Conservation (phyloP, 2,888 invertebrate genomes). For the Acleris literana region DNA sequence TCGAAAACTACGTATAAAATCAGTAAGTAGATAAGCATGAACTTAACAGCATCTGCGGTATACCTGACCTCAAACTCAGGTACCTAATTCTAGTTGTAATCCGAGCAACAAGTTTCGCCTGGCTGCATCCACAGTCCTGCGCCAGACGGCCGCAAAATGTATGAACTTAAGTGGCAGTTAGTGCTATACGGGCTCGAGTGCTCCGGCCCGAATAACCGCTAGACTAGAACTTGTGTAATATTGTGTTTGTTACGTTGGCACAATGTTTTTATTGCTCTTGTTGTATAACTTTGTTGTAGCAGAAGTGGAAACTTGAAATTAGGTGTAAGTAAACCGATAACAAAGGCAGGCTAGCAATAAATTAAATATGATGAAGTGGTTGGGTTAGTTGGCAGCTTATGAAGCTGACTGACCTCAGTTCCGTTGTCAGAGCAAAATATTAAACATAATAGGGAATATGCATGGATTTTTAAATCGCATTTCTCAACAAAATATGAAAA, state of each 20-base stretch:
- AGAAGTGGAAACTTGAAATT: conserved; percentile 25
- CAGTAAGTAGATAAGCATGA: too few species aligned
- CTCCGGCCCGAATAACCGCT: conserved; percentile 27
- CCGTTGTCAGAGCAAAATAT: too few species aligned
- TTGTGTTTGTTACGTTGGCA: conserved; percentile 27
- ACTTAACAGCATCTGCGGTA: neutral
- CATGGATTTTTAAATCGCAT: too few species aligned
- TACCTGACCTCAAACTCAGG: conserved; percentile 10
- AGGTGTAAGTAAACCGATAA: conserved; percentile 21
- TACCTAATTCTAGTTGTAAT: conserved; percentile 22
- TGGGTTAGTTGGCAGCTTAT: too few species aligned
- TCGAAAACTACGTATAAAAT: too few species aligned
- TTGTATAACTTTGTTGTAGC: conserved; percentile 26
- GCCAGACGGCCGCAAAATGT: conserved; percentile 30
- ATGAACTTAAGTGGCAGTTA: conserved; percentile 35
- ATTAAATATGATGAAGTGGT: too few species aligned
- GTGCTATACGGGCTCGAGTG: conserved; percentile 16
- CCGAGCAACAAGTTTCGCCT: conserved; percentile 35
- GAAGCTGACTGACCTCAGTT: too few species aligned
- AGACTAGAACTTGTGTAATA: conserved; percentile 32
- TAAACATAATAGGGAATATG: too few species aligned
- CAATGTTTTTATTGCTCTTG: conserved; percentile 33
- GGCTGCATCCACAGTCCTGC: conserved; percentile 21
- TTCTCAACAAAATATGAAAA: too few species aligned
- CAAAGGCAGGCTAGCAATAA: neutral